Conservation (phyloP, 2,888 invertebrate species). For the Archaeoteleia sp. region DNA sequence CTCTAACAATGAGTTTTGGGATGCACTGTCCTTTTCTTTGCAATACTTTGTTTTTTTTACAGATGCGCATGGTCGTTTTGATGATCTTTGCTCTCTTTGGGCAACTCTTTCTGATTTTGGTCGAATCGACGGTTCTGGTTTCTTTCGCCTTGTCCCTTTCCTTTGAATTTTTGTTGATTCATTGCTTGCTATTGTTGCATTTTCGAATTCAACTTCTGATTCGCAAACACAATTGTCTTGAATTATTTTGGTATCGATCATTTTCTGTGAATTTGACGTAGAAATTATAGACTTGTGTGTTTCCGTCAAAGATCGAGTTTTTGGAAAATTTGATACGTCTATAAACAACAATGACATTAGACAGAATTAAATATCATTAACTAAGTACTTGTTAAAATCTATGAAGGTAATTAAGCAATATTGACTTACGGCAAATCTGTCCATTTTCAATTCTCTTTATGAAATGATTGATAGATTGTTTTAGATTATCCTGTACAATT, state of each 20-base stretch:
- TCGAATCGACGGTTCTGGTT: conserved; percentile 32
- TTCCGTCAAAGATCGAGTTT: conserved; percentile 31
- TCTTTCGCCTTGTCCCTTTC: conserved; percentile 37
- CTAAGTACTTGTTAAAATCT: conserved; percentile 10
- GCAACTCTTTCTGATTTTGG: conserved; percentile 45
- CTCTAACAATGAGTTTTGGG: background rate
- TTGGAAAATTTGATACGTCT: conserved; percentile 52
- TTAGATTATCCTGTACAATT: conserved; percentile 52
- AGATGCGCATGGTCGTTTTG: background rate
- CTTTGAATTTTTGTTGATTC: conserved; percentile 3
- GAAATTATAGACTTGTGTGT: conserved; percentile 10
- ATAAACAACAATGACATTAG: conserved; percentile 1
- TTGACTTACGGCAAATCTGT: conserved; percentile 23
- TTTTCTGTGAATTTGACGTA: conserved; percentile 5
- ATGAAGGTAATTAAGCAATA: conserved; percentile 15
- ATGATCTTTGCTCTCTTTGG: no score
- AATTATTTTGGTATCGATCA: background rate
- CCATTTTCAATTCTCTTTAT: conserved; percentile 56
- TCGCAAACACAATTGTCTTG: background rate
- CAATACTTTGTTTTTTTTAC: conserved; percentile 12
- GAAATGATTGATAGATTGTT: conserved; percentile 57
- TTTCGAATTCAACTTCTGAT: background rate
- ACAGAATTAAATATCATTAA: conserved; percentile 9
- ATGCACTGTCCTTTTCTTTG: background rate
- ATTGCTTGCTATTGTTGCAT: background rate